phyloP scores from a whole-genome alignment of 30 jellyfish, hydroid and myxozoan genomes.

The Cassiopea andromeda region DNA sequence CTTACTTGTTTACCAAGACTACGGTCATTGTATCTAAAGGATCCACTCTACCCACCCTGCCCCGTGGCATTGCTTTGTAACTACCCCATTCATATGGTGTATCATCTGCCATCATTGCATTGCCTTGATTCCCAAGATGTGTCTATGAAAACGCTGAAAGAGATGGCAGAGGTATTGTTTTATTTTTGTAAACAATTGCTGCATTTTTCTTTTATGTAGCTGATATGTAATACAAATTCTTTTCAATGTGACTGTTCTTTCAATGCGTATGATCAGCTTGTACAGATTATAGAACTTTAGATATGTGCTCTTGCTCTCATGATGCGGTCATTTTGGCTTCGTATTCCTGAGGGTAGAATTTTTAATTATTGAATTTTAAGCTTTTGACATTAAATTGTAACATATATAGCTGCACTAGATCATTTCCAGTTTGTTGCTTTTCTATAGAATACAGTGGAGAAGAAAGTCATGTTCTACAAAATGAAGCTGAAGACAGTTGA shows the following conservation, averaged over 20 bases:
- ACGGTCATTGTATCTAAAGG: slow-evolving; percentile 75
- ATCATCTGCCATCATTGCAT: slow-evolving; percentile 77
- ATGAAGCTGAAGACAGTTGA: slow-evolving; percentile 78
- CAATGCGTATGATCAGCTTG: too few species aligned
- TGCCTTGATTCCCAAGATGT: slow-evolving; percentile 85
- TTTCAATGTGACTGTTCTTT: too few species aligned
- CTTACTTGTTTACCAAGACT: slow-evolving; percentile 69
- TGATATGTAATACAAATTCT: too few species aligned
- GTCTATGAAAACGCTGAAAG: slow-evolving; percentile 73
- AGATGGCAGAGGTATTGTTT: slow-evolving; percentile 78
- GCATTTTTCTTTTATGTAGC: too few species aligned
- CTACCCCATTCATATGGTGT: slow-evolving; percentile 78
- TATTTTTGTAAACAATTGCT: too few species aligned
- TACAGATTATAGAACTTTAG: too few species aligned
- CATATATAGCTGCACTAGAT: background rate
- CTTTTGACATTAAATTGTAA: too few species aligned
- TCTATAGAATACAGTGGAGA: slow-evolving; percentile 73
- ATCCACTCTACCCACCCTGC: slow-evolving; percentile 83
- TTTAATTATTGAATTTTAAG: too few species aligned
- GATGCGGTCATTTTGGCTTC: too few species aligned
- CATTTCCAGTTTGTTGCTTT: background rate
- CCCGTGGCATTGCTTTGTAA: slow-evolving; percentile 91
- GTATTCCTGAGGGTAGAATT: too few species aligned
- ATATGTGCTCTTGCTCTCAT: too few species aligned
- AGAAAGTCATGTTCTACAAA: slow-evolving; percentile 79